Evolutionary conservation across 2,797 vertebrate species (phyloP).

Genomic region (Onychomys leucogaster): DNA sequence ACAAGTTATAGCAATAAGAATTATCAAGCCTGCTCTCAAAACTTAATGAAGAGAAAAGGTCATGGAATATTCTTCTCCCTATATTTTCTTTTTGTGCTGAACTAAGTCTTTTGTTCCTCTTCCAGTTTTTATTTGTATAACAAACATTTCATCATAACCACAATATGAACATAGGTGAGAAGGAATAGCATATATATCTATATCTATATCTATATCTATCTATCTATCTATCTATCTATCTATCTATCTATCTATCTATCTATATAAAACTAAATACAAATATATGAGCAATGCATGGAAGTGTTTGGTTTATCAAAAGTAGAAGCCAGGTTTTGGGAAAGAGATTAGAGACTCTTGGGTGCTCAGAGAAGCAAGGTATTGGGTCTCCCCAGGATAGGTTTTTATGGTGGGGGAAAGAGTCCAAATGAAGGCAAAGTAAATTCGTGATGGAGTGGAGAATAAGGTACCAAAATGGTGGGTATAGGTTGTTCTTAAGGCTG

Average conservation of each 20-base stretch:
- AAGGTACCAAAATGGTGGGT: too few species aligned
- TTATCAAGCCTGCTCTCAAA: not conserved
- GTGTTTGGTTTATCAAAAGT: not conserved
- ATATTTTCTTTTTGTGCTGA: not conserved
- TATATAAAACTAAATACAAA: not conserved
- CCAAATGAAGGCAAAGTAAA: not conserved
- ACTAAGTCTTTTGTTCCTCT: not conserved
- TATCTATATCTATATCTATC: too few species aligned
- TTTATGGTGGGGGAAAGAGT: fast-evolving
- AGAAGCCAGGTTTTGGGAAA: not conserved
- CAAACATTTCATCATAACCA: constrained; percentile 12
- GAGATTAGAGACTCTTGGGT: not conserved
- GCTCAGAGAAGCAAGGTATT: too few species aligned
- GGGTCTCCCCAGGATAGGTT: not conserved
- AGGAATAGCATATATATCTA: not conserved
- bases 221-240: too few species aligned
- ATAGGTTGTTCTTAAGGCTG: not conserved
- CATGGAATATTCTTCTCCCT: fast-evolving
- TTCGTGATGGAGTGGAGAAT: not conserved
- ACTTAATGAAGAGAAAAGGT: not conserved
- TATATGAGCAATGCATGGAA: fast-evolving
- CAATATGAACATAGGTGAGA: not conserved
- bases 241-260: too few species aligned
- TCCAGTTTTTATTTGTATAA: constrained; percentile 8
- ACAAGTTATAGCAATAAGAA: too few species aligned